phyloP scores from a whole-genome alignment of 2,113 vertebrate species.

The Siphamia tubifer region DNA sequence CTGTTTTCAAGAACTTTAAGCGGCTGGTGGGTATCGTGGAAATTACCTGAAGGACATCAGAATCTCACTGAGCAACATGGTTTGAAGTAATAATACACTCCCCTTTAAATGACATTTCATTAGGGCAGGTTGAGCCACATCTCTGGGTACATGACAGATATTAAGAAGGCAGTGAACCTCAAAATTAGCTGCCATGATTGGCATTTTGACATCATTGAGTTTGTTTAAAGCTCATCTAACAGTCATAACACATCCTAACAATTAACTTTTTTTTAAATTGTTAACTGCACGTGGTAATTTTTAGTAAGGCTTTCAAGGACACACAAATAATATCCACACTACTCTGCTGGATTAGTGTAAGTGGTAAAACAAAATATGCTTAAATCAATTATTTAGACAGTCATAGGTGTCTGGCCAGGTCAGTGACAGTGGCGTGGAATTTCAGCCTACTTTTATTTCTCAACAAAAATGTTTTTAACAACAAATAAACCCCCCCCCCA shows the following conservation, averaged over 20 bases:
- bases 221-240: background rate
- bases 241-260: background rate
- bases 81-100: background rate
- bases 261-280: background rate
- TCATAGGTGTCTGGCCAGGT: background rate
- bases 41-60: slow-evolving; percentile 84
- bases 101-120: background rate
- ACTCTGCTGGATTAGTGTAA: background rate
- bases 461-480: no score
- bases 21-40: slow-evolving; percentile 95
- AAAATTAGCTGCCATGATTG: background rate
- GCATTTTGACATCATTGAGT: background rate
- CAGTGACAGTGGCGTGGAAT: background rate
- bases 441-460: background rate
- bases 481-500: no score
- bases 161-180: slow-evolving; percentile 5
- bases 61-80: background rate
- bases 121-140: background rate
- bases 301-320: background rate
- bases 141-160: background rate
- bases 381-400: background rate
- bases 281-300: background rate
- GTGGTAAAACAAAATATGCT: background rate
- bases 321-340: background rate
- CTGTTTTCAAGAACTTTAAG: slow-evolving; percentile 97